Base-by-base conservation (phyloP, 1,140 invertebrate genomes). In the Aphaenogaster rudis region DNA sequence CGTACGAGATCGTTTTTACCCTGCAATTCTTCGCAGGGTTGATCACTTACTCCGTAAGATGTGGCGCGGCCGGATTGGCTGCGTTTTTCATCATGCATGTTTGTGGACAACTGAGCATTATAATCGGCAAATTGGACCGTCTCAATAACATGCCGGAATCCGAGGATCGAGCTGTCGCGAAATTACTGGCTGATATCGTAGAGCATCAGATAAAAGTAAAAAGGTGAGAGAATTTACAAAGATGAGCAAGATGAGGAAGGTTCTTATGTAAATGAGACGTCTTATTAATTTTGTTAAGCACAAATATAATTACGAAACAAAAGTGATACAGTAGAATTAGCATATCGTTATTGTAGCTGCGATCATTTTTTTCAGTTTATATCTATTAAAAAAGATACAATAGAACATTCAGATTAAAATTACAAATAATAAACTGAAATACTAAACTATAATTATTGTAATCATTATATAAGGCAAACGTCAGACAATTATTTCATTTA, bases 1-100 rank as follows among this genome's bases (percentile, higher is more conserved):
- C 48, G 15, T 93, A 92, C 36, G 91, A 93, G 13, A 87, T 92
- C 15, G 67, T 92, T n/a, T 93, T 91, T 17, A 4, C 36, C 1
- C 15, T 84, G 7, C 91, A 91, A 69, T 17, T 88, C 21, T 15
- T 93, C 13, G 76, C 86, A 17, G 87, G 87, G 5, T n/a, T 91
- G 0, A 13, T 88, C 8, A 71, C 67, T 8, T 92, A 88, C n/a
- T 81, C 88, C 1, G 21, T 89, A 6, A 69, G 66, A 0, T 64
- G 76, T 0, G 85, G 82, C 2, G 52, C 48, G 8, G 92, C 81
- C 28, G 86, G 90, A 7, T 50, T 92, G 11, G 87, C 80, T 2
- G 86, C 90, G 0, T 50, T 79, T 9, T 61, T 92, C 3, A 72
- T 92, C 3, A 86, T 85, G 15, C 92, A 92, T 9, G 71, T 80